These are phyloP conservation scores for Coenonympha glycerion DNA, from an alignment of 2,888 invertebrate genomes.

Conservation along the genomic window DNA sequence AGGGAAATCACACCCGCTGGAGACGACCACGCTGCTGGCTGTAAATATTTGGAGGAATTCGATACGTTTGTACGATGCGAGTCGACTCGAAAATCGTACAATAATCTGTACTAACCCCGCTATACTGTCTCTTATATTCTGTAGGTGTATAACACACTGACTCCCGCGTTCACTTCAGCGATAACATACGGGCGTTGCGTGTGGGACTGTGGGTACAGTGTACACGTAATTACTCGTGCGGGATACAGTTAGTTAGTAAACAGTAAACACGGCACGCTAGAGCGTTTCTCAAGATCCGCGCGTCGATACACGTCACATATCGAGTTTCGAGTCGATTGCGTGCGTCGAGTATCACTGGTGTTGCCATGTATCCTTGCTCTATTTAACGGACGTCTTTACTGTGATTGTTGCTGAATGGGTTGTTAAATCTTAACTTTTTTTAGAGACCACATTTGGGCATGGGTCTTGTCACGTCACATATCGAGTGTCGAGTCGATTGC, in stretches of 20 bases:
- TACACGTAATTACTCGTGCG: constrained; percentile 3
- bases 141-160: constrained; percentile 1
- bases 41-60: too few relatives aligned
- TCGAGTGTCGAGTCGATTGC: too few relatives aligned
- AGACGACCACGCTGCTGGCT: too few relatives aligned
- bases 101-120: background rate
- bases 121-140: background rate
- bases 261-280: constrained; percentile 2
- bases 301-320: constrained; percentile 4
- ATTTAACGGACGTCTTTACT: too few relatives aligned
- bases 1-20: too few relatives aligned
- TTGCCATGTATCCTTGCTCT: background rate
- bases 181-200: constrained; percentile 1
- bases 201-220: too few relatives aligned
- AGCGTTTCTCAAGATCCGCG: constrained; percentile 6
- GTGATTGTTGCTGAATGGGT: too few relatives aligned
- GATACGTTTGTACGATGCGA: too few relatives aligned
- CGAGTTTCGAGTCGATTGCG: constrained; percentile 4
- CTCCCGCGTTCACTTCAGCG: background rate
- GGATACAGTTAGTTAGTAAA: constrained; percentile 4
- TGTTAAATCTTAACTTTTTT: too few relatives aligned
- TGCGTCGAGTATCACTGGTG: constrained; percentile 1
- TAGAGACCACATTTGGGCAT: too few relatives aligned
- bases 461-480: too few relatives aligned
- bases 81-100: too few relatives aligned